Percentiles rank a stretch among this genome's conserved stretches.
Conservation (phyloP, 1,140 invertebrate species). For the Solenopsis invicta region DNA sequence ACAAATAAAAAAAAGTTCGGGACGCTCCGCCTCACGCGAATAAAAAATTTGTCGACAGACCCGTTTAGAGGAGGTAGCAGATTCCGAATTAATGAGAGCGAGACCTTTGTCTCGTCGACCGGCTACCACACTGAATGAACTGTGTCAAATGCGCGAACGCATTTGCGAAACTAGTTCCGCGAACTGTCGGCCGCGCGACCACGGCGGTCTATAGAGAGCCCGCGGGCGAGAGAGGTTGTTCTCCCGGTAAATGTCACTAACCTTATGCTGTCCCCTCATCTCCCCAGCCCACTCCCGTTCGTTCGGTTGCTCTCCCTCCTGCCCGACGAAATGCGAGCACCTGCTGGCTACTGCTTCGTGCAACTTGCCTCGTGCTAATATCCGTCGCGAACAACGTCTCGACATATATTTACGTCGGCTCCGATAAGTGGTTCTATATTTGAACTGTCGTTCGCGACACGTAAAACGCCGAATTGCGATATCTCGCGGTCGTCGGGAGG, state of each 20-base stretch:
- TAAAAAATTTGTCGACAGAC: not conserved
- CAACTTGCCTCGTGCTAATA: slow-evolving; percentile 44
- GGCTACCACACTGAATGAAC: slow-evolving; percentile 52
- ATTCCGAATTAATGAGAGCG: not conserved
- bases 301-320: not conserved
- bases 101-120: slow-evolving; percentile 17
- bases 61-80: not conserved
- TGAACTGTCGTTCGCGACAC: not conserved
- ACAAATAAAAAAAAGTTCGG: no score
- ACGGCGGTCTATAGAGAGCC: slow-evolving; percentile 43
- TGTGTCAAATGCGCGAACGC: slow-evolving; percentile 49
- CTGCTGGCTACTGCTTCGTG: slow-evolving; percentile 20
- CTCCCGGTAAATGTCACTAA: slow-evolving; percentile 71
- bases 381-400: slow-evolving; percentile 42
- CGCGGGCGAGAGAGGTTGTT: slow-evolving; percentile 23
- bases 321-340: slow-evolving; percentile 57
- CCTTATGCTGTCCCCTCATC: slow-evolving; percentile 39
- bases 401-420: slow-evolving; percentile 26
- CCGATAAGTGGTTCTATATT: slow-evolving; percentile 42
- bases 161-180: slow-evolving; percentile 56
- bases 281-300: no score
- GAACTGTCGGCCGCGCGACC: not conserved
- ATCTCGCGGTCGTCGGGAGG: not conserved
- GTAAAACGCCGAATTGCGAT: slow-evolving; percentile 11
- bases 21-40: no score